These are phyloP conservation scores for Horisme vitalbata DNA, from an alignment of 2,888 invertebrate genomes.

Conservation along the genomic window DNA sequence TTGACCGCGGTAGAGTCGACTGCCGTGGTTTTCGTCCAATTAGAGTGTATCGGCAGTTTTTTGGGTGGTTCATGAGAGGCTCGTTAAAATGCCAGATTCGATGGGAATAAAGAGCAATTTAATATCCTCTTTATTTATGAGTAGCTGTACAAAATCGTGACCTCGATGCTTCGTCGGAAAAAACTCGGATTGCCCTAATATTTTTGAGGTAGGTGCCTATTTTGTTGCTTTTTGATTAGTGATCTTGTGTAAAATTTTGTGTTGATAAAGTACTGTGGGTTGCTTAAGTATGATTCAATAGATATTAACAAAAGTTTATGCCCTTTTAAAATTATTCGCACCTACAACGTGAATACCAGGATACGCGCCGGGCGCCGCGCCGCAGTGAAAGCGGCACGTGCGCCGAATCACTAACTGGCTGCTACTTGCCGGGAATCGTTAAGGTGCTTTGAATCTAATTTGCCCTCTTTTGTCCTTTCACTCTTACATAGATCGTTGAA, in stretches of 20 bases:
- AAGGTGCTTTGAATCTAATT: slow-evolving; percentile 71
- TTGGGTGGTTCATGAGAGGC: slow-evolving; percentile 51
- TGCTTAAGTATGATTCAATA: too few species aligned
- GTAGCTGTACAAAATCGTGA: slow-evolving; percentile 54
- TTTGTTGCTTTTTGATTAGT: too few species aligned
- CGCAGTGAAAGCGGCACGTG: slow-evolving; percentile 76
- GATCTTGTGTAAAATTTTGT: too few species aligned
- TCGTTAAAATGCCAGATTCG: slow-evolving; percentile 72
- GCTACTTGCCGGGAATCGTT: slow-evolving; percentile 72
- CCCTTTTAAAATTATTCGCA: slow-evolving; percentile 7
- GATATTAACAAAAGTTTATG: slow-evolving; percentile 6
- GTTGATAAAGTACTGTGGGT: too few species aligned
- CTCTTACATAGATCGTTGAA: slow-evolving; percentile 48
- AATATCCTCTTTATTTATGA: slow-evolving; percentile 61
- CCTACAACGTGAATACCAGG: slow-evolving; percentile 48
- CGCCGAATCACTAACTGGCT: slow-evolving; percentile 58
- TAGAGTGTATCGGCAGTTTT: slow-evolving; percentile 57
- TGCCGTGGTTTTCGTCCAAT: slow-evolving; percentile 57
- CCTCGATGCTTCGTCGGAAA: slow-evolving; percentile 60
- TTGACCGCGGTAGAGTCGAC: slow-evolving; percentile 9
- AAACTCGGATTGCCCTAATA: too few species aligned
- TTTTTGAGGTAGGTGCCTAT: slow-evolving; percentile 28
- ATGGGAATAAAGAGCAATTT: slow-evolving; percentile 56
- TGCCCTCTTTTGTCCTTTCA: slow-evolving; percentile 72
- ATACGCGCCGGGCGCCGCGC: slow-evolving; percentile 55